Percentiles rank a stretch among this genome's conserved stretches.
These are phyloP conservation scores for Danaus plexippus DNA, from an alignment of 1,140 invertebrate genomes.

Conservation along the genomic window DNA sequence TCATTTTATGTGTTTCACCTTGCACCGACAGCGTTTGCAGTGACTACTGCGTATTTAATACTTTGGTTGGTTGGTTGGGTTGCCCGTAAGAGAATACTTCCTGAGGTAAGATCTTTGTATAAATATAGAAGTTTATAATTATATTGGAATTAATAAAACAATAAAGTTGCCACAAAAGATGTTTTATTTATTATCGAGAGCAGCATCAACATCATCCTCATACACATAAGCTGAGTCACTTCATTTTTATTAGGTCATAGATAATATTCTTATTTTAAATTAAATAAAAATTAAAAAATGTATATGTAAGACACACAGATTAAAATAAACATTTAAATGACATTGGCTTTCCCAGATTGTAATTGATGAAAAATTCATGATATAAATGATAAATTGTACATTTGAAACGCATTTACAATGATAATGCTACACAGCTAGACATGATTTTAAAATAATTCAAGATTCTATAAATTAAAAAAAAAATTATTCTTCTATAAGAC, in stretches of 20 bases:
- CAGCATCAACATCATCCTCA: conserved; percentile 40
- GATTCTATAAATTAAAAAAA: too few relatives aligned
- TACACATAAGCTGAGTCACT: conserved; percentile 44
- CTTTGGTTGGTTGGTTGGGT: background rate
- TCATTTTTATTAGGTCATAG: conserved; percentile 59
- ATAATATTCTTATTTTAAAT: conserved; percentile 10
- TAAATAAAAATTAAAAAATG: background rate
- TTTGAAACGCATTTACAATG: too few relatives aligned
- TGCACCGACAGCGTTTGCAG: too few relatives aligned
- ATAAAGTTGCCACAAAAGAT: conserved; percentile 6
- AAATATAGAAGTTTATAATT: conserved; percentile 3
- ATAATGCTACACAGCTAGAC: too few relatives aligned
- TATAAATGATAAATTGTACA: too few relatives aligned
- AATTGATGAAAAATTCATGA: background rate
- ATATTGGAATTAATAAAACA: conserved; percentile 8
- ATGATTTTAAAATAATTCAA: too few relatives aligned
- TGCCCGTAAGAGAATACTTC: background rate
- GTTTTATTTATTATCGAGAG: conserved; percentile 51
- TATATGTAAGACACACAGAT: too few relatives aligned
- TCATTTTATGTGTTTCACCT: too few relatives aligned
- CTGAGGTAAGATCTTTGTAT: too few relatives aligned
- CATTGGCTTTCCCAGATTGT: background rate
- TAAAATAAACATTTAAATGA: too few relatives aligned
- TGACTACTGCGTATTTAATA: conserved; percentile 1
- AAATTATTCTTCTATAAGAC: conserved; percentile 16